Evolutionary conservation across 2,113 vertebrate species (phyloP).

Genomic region (Phyllopteryx taeniolatus): DNA sequence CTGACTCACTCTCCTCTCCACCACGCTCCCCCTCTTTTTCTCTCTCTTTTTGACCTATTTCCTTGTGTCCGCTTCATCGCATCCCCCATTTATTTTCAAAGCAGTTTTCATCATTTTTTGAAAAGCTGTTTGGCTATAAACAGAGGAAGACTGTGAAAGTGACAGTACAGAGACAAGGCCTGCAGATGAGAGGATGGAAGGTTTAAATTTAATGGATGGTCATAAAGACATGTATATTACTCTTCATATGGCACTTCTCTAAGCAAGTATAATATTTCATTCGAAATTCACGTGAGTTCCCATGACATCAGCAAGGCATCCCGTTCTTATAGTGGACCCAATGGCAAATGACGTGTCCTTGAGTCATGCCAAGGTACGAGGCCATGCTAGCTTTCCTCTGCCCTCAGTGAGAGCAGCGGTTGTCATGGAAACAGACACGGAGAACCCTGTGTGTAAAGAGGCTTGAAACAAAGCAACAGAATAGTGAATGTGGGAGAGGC

Average conservation of each 20-base stretch:
- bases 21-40: conserved; percentile 15
- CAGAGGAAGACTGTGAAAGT: conserved; percentile 26
- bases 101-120: conserved; percentile 56
- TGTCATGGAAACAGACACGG: conserved; percentile 72
- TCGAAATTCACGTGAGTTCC: conserved; percentile 22
- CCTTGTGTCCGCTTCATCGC: conserved; percentile 13
- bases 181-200: conserved; percentile 21
- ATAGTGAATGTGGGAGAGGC: conserved; percentile 45
- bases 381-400: conserved; percentile 25
- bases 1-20: conserved; percentile 24
- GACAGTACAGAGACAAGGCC: conserved; percentile 24
- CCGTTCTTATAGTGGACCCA: conserved; percentile 23
- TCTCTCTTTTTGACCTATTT: conserved; percentile 52
- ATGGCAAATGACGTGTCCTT: conserved; percentile 43
- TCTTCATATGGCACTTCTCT: conserved; percentile 8
- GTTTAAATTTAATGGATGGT: conserved; percentile 50
- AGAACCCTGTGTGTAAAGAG: conserved; percentile 47
- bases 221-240: conserved; percentile 39
- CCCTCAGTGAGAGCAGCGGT: conserved; percentile 51
- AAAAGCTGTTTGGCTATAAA: conserved; percentile 53
- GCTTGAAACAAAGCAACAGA: conserved; percentile 63
- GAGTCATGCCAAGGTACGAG: conserved; percentile 35
- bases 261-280: conserved; percentile 18
- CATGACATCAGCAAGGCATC: conserved; percentile 38
- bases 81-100: conserved; percentile 13